phyloP scores from a whole-genome alignment of 2,888 invertebrate species.

The Chrysopilus asiliformis region DNA sequence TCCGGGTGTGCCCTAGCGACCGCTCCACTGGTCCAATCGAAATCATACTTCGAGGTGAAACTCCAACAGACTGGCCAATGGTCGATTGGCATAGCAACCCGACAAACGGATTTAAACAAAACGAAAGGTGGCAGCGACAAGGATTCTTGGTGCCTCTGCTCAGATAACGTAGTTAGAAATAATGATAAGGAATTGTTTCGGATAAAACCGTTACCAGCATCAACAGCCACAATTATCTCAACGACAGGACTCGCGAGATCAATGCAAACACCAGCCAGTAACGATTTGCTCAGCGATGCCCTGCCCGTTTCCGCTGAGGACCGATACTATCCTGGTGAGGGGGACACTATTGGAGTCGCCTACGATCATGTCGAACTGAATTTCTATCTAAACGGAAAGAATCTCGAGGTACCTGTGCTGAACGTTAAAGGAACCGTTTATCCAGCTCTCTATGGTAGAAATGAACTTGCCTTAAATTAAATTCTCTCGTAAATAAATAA shows the following conservation, averaged over 20 bases:
- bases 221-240: slow-evolving; percentile 34
- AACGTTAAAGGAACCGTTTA: slow-evolving; percentile 84
- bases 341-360: slow-evolving; percentile 85
- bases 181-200: slow-evolving; percentile 57
- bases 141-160: slow-evolving; percentile 87
- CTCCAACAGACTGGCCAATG: slow-evolving; percentile 91
- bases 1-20: slow-evolving; percentile 89
- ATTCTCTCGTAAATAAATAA: too few species aligned
- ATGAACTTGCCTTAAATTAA: neutral
- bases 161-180: slow-evolving; percentile 77
- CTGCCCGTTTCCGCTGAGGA: slow-evolving; percentile 15
- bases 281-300: neutral
- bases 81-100: slow-evolving; percentile 89
- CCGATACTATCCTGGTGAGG: slow-evolving; percentile 63
- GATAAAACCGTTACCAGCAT: slow-evolving; percentile 16
- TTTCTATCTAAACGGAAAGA: slow-evolving; percentile 86
- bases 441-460: slow-evolving; percentile 82
- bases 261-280: too few species aligned
- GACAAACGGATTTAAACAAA: slow-evolving; percentile 72
- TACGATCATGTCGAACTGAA: slow-evolving; percentile 94
- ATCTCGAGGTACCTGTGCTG: slow-evolving; percentile 69
- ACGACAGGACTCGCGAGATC: neutral
- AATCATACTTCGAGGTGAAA: slow-evolving; percentile 97
- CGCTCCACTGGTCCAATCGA: slow-evolving; percentile 90
- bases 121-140: slow-evolving; percentile 78